phyloP scores from a whole-genome alignment of 1,140 invertebrate species.

The Musca vetustissima region DNA sequence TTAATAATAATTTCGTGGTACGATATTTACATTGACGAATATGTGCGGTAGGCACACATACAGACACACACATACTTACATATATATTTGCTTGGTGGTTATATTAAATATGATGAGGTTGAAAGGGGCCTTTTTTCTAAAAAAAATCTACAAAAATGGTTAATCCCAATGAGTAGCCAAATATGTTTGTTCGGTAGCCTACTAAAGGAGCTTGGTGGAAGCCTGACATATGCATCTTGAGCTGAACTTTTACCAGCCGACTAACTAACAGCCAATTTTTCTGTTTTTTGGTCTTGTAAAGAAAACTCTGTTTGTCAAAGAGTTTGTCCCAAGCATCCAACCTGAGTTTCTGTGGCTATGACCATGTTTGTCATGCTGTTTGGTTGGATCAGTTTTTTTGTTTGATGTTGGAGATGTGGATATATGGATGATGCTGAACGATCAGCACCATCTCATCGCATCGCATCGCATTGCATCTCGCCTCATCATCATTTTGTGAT shows the following conservation, averaged over 20 bases:
- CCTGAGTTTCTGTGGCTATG: too few species aligned
- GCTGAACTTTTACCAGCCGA: neutral
- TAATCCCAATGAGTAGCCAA: slow-evolving; percentile 9
- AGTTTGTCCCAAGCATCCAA: neutral
- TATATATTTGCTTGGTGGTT: too few species aligned
- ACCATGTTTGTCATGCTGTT: slow-evolving; percentile 10
- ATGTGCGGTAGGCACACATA: too few species aligned
- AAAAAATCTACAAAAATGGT: slow-evolving; percentile 17
- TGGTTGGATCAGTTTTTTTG: too few species aligned
- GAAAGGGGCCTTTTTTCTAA: neutral
- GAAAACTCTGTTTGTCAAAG: neutral
- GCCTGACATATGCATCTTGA: neutral
- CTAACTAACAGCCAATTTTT: neutral
- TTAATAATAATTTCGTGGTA: too few species aligned
- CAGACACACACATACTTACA: too few species aligned
- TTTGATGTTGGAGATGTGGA: too few species aligned
- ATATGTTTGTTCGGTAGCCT: neutral
- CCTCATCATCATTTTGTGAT: slow-evolving; percentile 3
- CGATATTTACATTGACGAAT: too few species aligned
- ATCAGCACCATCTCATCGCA: too few species aligned
- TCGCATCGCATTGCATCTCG: too few species aligned
- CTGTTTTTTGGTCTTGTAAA: neutral
- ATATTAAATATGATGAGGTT: too few species aligned
- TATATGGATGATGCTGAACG: too few species aligned
- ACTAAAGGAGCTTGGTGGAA: neutral